Evolutionary conservation across 2,797 vertebrate species (phyloP).

Genomic region (Pagetopsis macropterus): DNA sequence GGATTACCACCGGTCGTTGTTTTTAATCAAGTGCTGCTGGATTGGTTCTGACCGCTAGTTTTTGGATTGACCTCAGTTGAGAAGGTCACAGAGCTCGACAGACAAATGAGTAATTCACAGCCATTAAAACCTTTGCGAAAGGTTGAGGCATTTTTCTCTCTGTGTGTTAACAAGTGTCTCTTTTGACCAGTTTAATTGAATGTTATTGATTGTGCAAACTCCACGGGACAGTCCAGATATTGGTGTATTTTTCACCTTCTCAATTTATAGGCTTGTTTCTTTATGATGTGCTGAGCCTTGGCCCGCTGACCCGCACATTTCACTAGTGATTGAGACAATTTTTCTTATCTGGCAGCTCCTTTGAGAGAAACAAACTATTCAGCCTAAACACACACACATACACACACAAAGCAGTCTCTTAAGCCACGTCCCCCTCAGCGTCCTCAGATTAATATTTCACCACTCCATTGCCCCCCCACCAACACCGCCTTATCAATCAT

Average conservation of each 20-base stretch:
- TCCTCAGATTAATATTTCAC: constrained; percentile 87
- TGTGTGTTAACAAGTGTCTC: constrained; percentile 23
- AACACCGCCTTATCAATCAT: constrained; percentile 83
- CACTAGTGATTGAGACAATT: constrained; percentile 67
- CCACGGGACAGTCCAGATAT: neutral
- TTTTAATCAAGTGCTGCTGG: constrained; percentile 63
- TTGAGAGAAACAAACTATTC: constrained; percentile 65
- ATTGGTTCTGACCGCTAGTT: constrained; percentile 52
- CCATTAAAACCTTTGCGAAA: constrained; percentile 23
- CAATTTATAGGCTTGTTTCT: constrained; percentile 27
- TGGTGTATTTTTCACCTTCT: constrained; percentile 13
- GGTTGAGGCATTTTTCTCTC: neutral
- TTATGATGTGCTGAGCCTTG: constrained; percentile 25
- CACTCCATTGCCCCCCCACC: constrained; percentile 81
- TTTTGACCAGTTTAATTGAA: constrained; percentile 58
- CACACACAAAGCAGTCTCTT: constrained; percentile 61
- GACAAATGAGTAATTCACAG: constrained; percentile 36
- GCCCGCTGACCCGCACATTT: constrained; percentile 48
- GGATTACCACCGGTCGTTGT: constrained; percentile 64
- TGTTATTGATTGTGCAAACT: constrained; percentile 53
- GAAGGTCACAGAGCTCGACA: constrained; percentile 56
- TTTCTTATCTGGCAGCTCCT: constrained; percentile 66
- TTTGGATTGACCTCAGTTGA: constrained; percentile 47
- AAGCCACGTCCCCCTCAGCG: constrained; percentile 74
- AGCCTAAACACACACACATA: constrained; percentile 48